Evolutionary conservation across 64 coral and sea anemone species (phyloP).

Genomic region (Stylophora pistillata): DNA sequence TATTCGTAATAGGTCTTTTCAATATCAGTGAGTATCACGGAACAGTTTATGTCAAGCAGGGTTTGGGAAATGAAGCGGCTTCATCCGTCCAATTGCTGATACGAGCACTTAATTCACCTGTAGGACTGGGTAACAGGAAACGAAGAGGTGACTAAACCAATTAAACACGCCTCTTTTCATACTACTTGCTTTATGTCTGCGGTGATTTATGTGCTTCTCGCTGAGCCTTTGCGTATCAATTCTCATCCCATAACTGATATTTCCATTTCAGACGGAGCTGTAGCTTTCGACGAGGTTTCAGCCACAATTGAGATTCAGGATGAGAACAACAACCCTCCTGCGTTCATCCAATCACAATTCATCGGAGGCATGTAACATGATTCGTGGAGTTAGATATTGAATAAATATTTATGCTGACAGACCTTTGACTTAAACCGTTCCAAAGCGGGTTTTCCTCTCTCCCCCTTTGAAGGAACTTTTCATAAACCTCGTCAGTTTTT

Average conservation of each 20-base stretch:
- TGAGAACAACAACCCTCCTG: constrained; percentile 36
- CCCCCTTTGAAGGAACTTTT: not conserved
- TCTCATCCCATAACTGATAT: not conserved
- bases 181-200: no score
- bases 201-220: not conserved
- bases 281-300: constrained; percentile 10
- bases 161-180: not conserved
- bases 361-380: not conserved
- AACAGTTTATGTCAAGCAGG: not conserved
- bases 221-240: not conserved
- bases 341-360: constrained; percentile 7
- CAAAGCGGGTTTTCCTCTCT: no score
- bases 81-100: constrained; percentile 1
- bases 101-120: not conserved
- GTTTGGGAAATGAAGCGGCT: not conserved
- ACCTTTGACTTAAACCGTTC: no score
- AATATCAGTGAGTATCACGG: constrained; percentile 14
- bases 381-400: no score
- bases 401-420: no score
- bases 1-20: constrained; percentile 1
- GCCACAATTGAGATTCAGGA: constrained; percentile 23
- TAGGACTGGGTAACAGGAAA: not conserved
- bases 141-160: constrained; percentile 2
- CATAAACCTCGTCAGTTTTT: no score
- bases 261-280: not conserved